Evolutionary conservation across 2,888 invertebrate species (phyloP), one percentile per base, ranked within the genome.

Genomic region (Drosophila hawaiiensis): DNA sequence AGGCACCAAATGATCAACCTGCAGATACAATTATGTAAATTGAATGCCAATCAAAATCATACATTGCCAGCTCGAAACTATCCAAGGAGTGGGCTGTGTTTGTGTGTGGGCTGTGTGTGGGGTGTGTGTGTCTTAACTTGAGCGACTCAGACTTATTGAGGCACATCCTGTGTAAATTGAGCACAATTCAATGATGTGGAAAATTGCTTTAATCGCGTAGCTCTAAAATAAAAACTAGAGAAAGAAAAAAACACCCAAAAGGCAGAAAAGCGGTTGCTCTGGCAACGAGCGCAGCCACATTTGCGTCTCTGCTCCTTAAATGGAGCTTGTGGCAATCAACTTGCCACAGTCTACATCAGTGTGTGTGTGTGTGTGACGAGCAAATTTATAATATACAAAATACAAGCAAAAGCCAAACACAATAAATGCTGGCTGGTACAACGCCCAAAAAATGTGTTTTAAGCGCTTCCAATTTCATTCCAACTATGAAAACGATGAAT

Each of bases 171-270:
- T 76, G 65, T 70, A 65, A 66, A 71, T 88, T 70, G 77, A 80
- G 67, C 84, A 71, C 73, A 72, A 80, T 71, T 86, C 86, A 89
- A 90, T 86, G 86, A 89, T 77, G 89, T 73, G 82, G 70, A 89
- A 89, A 86, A 86, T 89, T 78, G 76, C 84, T 86, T 86, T 67
- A 89, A 86, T 89, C 75, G 53, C 60, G 14, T 9, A 19, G 12
- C 31, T 43, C 4, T 54, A 37, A 14, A 50, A 41, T 41, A 41
- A 41, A 43, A 43, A 19, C 33, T 16, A 25, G 22, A 25, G 4
- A 14, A 16, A 25, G 7, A 47, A 47, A 22, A 47, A 16, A 16
- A 16, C 4, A 4, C 4, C 10, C 4, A 9, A 47, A 22, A 22
- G 14, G 7, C 47, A 7, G n/a, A 37, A 50, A 16, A 25, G 29